These are phyloP conservation scores for Cyclopterus lumpus DNA, from an alignment of 2,797 vertebrate genomes.

Conservation along the genomic window DNA sequence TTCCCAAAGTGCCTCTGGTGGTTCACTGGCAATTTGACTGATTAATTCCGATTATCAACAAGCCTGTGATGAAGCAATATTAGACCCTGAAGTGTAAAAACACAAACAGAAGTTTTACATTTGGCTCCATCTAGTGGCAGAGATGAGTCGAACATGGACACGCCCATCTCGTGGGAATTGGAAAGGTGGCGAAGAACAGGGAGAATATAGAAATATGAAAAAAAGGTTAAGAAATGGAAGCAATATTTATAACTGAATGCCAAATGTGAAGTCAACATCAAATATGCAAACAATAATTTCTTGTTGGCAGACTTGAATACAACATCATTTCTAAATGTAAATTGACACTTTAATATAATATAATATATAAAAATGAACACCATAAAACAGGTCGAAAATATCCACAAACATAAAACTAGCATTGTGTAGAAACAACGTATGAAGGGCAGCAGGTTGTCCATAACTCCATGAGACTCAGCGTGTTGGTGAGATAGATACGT, in stretches of 20 bases:
- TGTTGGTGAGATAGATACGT: too few relatives aligned
- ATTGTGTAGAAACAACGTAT: too few relatives aligned
- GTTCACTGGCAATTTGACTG: not conserved
- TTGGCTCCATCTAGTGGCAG: conserved; percentile 14
- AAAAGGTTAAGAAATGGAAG: not conserved
- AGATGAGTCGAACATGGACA: not conserved
- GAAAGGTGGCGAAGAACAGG: not conserved
- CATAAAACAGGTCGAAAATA: too few relatives aligned
- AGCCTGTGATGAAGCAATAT: not conserved
- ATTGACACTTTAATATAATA: too few relatives aligned
- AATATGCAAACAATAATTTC: too few relatives aligned
- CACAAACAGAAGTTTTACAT: not conserved
- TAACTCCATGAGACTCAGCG: too few relatives aligned
- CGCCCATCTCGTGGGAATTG: not conserved
- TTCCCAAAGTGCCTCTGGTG: too few relatives aligned
- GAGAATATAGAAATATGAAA: not conserved
- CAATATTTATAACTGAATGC: not conserved
- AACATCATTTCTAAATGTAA: too few relatives aligned
- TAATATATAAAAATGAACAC: not conserved
- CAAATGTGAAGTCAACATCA: too few relatives aligned
- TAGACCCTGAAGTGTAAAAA: not conserved
- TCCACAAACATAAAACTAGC: too few relatives aligned
- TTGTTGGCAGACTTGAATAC: too few relatives aligned
- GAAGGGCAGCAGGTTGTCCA: too few relatives aligned
- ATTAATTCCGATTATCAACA: not conserved